These are phyloP conservation scores for Clangula hyemalis DNA, from an alignment of 2,797 vertebrate species.

Conservation along the genomic window DNA sequence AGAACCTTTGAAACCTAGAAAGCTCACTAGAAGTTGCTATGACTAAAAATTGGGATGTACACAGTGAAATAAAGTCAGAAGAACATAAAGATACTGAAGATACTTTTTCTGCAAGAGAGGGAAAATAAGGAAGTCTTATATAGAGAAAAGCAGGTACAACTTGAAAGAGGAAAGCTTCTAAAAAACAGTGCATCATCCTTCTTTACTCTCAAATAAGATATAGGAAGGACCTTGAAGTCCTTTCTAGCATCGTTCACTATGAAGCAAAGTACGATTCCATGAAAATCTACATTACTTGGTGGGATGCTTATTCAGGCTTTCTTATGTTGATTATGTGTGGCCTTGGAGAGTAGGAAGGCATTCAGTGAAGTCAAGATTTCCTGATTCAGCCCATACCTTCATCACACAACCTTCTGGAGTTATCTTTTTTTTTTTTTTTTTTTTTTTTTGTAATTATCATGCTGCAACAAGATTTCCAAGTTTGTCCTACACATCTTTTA, in stretches of 20 bases:
- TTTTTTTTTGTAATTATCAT: not conserved
- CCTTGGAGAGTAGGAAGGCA: not conserved
- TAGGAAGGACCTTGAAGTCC: not conserved
- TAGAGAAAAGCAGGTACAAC: not conserved
- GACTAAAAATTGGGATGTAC: accelerated
- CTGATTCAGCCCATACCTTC: not conserved
- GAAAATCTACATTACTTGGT: not conserved
- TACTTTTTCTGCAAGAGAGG: not conserved
- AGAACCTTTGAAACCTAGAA: not conserved
- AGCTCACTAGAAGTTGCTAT: not conserved
- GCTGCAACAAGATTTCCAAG: not conserved
- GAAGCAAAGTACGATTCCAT: not conserved
- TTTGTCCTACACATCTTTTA: not conserved
- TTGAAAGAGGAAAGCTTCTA: not conserved
- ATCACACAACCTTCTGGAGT: too few relatives aligned
- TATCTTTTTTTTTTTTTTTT: not conserved
- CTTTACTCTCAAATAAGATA: not conserved
- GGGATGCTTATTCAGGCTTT: not conserved
- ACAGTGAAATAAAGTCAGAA: not conserved
- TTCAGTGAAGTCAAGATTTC: not conserved
- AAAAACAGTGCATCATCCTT: not conserved
- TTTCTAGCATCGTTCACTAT: not conserved
- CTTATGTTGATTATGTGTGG: not conserved
- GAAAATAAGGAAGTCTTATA: not conserved
- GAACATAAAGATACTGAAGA: not conserved